Conservation (phyloP, 2,888 invertebrate species). For the Cremastinae sp. region DNA sequence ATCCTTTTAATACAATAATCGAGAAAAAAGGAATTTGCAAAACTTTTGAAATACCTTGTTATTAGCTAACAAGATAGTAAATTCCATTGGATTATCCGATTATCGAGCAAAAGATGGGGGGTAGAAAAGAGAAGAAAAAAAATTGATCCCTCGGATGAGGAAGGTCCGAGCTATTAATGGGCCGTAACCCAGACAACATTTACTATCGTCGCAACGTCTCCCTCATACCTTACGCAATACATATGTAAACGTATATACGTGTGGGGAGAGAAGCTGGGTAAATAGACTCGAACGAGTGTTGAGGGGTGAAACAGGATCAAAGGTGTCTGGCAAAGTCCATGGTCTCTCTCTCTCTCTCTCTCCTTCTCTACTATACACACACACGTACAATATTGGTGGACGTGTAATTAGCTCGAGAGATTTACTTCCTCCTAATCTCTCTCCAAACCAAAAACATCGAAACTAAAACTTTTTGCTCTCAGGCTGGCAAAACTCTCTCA, state of each 20-base stretch:
- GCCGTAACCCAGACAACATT: conserved; percentile 65
- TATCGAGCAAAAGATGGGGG: background rate
- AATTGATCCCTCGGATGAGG: conserved; percentile 26
- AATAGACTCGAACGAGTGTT: conserved; percentile 69
- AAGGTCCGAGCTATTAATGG: conserved; percentile 71
- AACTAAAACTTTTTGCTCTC: conserved; percentile 15
- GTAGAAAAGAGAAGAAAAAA: conserved; percentile 20
- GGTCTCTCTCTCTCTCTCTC: conserved; percentile 41
- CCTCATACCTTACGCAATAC: background rate
- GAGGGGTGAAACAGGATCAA: conserved; percentile 42
- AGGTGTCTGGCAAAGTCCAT: conserved; percentile 20
- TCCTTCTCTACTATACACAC: too few species aligned
- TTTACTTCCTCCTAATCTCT: conserved; percentile 60
- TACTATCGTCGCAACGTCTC: conserved; percentile 24
- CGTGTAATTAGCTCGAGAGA: conserved; percentile 71
- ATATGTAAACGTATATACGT: background rate
- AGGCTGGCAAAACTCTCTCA: background rate
- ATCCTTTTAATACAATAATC: too few species aligned
- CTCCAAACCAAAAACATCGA: conserved; percentile 18
- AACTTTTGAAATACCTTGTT: too few species aligned
- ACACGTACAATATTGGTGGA: conserved; percentile 51
- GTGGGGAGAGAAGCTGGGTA: conserved; percentile 65
- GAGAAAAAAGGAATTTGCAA: too few species aligned
- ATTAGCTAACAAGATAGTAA: too few species aligned
- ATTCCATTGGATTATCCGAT: conserved; percentile 10